Evolutionary conservation across 2,888 invertebrate genomes (phyloP), one percentile per base, ranked within the genome.

Genomic region (Coronaproctus castanopsis): DNA sequence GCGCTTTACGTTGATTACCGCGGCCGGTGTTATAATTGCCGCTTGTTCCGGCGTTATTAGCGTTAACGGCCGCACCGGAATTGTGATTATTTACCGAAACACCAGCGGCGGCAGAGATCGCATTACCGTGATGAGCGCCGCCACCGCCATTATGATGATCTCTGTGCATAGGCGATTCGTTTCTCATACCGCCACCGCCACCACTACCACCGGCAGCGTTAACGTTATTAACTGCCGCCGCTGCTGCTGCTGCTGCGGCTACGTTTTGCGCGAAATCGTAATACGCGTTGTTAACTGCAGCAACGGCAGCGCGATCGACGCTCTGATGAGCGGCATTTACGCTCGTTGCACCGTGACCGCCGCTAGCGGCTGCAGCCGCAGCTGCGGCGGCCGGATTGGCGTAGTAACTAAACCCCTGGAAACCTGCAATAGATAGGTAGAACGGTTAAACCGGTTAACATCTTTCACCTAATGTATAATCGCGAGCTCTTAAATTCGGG

Each of bases 281-380:
- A 54, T 59, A 61, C 57, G 61, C 78, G 80, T 36, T 36, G 36
- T 36, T 36, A 36, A 36, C 36, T 5, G 36, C 74, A 77, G 78
- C 72, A 78, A 76, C 69, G 78, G 75, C 72, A 77, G 78, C 67
- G 53, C 64, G 63, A 20, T 64, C 60, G 21, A 55, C 61, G 20
- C 55, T 53, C 49, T 48, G 58, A 53, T 55, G 60, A 48, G 59
- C 62, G 68, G 68, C 69, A 76, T 77, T 74, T 76, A 71, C 66
- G 67, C 73, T 75, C 76, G 78, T 74, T 65, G 73, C 70, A n/a
- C n/a, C n/a, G n/a, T n/a, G n/a, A n/a, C n/a, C n/a, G n/a, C n/a
- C n/a, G n/a, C n/a, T n/a, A 69, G 65, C 66, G 63, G 69, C 69
- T 69, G 81, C 74, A 76, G 80, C 76, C 76, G 78, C 68, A 70